Evolutionary conservation across 2,888 invertebrate species (phyloP).

Genomic region (Cordilura impudica): DNA sequence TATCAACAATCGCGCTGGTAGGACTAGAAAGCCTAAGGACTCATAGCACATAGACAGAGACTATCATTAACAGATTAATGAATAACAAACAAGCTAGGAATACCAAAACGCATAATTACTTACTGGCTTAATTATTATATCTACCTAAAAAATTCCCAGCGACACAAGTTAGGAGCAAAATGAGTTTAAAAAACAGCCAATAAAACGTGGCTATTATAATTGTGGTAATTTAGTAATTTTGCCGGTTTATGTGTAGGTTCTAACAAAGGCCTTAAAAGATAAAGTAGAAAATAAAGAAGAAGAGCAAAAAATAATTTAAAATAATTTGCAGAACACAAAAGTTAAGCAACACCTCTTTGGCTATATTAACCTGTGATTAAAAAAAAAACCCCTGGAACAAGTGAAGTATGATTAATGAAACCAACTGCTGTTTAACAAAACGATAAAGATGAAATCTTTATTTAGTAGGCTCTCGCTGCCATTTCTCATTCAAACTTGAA

Average conservation of each 20-base stretch:
- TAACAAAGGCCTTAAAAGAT: background rate
- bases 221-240: conserved; percentile 75
- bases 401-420: background rate
- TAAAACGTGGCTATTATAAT: conserved; percentile 65
- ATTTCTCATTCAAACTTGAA: too few relatives aligned
- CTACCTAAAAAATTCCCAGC: conserved; percentile 6
- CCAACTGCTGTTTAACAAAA: background rate
- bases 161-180: background rate
- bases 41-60: conserved; percentile 9
- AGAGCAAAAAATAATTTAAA: conserved; percentile 56
- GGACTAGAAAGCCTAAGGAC: conserved; percentile 30
- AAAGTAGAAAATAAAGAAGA: background rate
- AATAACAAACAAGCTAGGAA: conserved; percentile 45
- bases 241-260: conserved; percentile 42
- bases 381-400: background rate
- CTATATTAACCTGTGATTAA: background rate
- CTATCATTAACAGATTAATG: conserved; percentile 48
- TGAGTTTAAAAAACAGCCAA: conserved; percentile 4
- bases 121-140: too few relatives aligned
- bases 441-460: too few relatives aligned
- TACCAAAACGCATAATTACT: conserved; percentile 53
- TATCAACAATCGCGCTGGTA: background rate
- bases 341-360: background rate
- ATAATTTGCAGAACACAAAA: conserved; percentile 58
- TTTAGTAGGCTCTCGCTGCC: too few relatives aligned